A percentile compares a stretch with the other conserved stretches of the same genome.
Evolutionary conservation across 2,888 invertebrate species (phyloP).

Genomic region (Chalcosyrphus nemorum): DNA sequence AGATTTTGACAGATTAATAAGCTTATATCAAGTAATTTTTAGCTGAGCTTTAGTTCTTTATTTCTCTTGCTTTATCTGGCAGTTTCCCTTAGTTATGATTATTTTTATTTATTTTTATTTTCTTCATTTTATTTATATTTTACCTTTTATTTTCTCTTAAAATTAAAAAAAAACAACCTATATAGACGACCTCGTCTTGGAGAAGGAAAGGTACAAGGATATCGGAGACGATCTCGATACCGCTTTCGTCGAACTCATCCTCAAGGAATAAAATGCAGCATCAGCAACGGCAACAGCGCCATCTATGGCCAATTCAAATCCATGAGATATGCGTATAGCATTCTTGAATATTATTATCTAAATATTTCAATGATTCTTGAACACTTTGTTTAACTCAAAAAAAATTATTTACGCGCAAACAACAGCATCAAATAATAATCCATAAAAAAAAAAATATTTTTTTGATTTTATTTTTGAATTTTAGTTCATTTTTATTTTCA

Average conservation of each 20-base stretch:
- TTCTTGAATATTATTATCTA: conserved; percentile 22
- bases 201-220: conserved; percentile 99
- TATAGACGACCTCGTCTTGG: conserved; percentile 95
- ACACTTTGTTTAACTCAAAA: conserved; percentile 69
- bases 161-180: conserved; percentile 10
- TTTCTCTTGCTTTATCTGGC: conserved; percentile 49
- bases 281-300: conserved; percentile 23
- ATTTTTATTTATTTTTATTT: conserved; percentile 69
- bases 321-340: conserved; percentile 42
- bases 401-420: conserved; percentile 61
- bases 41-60: not conserved
- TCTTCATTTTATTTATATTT: conserved; percentile 71
- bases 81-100: conserved; percentile 52
- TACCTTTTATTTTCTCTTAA: conserved; percentile 68
- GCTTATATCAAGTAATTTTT: not conserved
- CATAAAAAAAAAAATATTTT: conserved; percentile 5
- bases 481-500: conserved; percentile 74
- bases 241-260: conserved; percentile 97
- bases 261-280: conserved; percentile 84
- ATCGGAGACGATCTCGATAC: conserved; percentile 99
- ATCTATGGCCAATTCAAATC: conserved; percentile 54
- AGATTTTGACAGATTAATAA: conserved; percentile 5
- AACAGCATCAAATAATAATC: conserved; percentile 65
- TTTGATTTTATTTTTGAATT: conserved; percentile 67
- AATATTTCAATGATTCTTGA: conserved; percentile 60